Percentiles rank a stretch among this genome's conserved stretches.
Evolutionary conservation across 30 jellyfish, hydroid and myxozoan genomes (phyloP).

Genomic region (Aurelia sp.): DNA sequence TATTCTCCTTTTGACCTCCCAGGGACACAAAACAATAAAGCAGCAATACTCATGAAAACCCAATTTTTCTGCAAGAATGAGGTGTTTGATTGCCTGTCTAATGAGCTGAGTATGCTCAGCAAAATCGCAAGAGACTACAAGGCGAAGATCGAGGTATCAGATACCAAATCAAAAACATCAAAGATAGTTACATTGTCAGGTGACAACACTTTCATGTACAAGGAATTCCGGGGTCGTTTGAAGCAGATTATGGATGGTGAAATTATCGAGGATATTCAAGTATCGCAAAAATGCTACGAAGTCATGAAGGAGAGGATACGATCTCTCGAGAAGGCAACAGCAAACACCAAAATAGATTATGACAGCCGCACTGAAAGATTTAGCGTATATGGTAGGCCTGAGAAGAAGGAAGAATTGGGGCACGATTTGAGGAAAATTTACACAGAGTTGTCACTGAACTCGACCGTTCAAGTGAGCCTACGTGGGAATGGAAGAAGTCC

Average conservation of each 20-base stretch:
- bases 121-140: not conserved
- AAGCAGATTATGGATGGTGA: conserved; percentile 5
- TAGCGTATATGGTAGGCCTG: conserved; percentile 25
- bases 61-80: not conserved
- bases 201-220: conserved; percentile 19
- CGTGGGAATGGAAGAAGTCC: conserved; percentile 32
- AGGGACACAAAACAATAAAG: conserved; percentile 14
- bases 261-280: not conserved
- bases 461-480: not conserved
- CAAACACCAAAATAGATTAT: conserved; percentile 18
- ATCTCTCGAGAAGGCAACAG: not conserved
- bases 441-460: not conserved
- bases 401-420: conserved; percentile 2
- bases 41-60: not conserved
- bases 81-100: not conserved
- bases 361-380: conserved; percentile 13
- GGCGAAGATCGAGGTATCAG: not conserved
- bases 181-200: conserved; percentile 1
- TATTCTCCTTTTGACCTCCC: not conserved
- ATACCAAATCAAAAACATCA: not conserved
- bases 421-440: not conserved
- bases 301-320: not conserved
- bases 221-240: conserved; percentile 14
- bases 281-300: not conserved
- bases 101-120: not conserved